These are phyloP conservation scores for Steatocranus sp. DNA, from an alignment of 2,797 vertebrate species.

Conservation along the genomic window DNA sequence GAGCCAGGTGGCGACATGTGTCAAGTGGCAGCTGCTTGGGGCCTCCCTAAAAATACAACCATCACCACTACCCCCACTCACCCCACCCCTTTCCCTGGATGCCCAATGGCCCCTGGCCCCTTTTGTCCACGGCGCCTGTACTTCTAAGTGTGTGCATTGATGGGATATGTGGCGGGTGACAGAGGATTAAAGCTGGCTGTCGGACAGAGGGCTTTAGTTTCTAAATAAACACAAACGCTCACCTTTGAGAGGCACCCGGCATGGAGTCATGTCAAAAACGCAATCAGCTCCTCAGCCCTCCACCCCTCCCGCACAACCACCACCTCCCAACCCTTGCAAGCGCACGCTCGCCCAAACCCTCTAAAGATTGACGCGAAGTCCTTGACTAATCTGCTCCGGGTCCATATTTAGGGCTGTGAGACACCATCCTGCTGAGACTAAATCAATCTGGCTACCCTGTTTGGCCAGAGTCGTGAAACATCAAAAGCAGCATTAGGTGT, in stretches of 20 bases:
- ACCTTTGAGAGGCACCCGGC: conserved; percentile 67
- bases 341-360: conserved; percentile 28
- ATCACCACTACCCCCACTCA: not conserved
- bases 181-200: conserved; percentile 68
- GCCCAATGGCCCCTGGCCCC: conserved; percentile 57
- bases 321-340: conserved; percentile 12
- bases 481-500: conserved; percentile 51
- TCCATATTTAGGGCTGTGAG: conserved; percentile 63
- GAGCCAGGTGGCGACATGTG: conserved; percentile 73
- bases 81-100: conserved; percentile 38
- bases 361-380: conserved; percentile 52
- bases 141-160: conserved; percentile 71
- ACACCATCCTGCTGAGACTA: conserved; percentile 45
- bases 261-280: conserved; percentile 60
- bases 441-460: conserved; percentile 44
- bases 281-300: conserved; percentile 26
- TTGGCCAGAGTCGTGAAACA: conserved; percentile 42
- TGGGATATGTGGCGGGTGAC: conserved; percentile 71
- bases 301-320: not conserved
- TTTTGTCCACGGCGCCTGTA: conserved; percentile 74
- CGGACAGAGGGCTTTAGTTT: conserved; percentile 67
- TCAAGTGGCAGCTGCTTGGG: conserved; percentile 73
- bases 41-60: conserved; percentile 74
- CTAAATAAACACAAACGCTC: conserved; percentile 75
- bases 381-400: conserved; percentile 51